Percentiles rank a stretch among this genome's conserved stretches.
Evolutionary conservation across 2,113 vertebrate genomes (phyloP).

Genomic region (Vireo altiloquus): DNA sequence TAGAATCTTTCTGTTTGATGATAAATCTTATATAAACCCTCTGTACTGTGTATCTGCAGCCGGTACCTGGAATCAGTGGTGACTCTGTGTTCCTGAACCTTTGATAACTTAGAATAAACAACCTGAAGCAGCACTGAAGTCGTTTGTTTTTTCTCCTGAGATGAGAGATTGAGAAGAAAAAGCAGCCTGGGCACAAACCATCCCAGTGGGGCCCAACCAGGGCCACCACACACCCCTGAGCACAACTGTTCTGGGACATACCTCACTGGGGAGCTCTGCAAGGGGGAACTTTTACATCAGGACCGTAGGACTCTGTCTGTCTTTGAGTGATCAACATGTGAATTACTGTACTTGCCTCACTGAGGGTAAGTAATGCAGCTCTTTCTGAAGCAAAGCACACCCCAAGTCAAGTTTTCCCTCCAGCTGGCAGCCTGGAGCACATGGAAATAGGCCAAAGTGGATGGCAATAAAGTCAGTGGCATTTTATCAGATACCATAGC

Average conservation of each 20-base stretch:
- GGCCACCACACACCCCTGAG: neutral
- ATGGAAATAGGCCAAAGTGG: conserved; percentile 20
- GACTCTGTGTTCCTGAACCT: too few relatives aligned
- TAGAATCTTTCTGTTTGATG: too few relatives aligned
- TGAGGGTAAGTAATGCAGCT: conserved; percentile 56
- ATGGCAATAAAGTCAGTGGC: neutral
- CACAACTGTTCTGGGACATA: neutral
- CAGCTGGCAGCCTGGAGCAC: neutral
- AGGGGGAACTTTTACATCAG: neutral
- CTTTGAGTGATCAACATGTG: rapidly evolving
- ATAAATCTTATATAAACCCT: too few relatives aligned
- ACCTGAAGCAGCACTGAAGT: too few relatives aligned
- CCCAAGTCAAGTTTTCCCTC: neutral
- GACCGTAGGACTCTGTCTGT: neutral
- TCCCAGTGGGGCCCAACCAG: too few relatives aligned
- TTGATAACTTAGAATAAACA: too few relatives aligned
- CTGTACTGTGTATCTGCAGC: too few relatives aligned
- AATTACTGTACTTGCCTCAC: neutral
- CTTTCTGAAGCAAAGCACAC: conserved; percentile 43
- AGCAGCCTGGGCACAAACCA: too few relatives aligned
- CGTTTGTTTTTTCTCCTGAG: too few relatives aligned
- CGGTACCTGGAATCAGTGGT: too few relatives aligned
- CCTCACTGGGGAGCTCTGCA: neutral
- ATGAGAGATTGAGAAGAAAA: too few relatives aligned
- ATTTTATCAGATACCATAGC: conserved; percentile 43